Evolutionary conservation across 2,888 invertebrate species (phyloP).

Genomic region (Monoplex corrugatus): DNA sequence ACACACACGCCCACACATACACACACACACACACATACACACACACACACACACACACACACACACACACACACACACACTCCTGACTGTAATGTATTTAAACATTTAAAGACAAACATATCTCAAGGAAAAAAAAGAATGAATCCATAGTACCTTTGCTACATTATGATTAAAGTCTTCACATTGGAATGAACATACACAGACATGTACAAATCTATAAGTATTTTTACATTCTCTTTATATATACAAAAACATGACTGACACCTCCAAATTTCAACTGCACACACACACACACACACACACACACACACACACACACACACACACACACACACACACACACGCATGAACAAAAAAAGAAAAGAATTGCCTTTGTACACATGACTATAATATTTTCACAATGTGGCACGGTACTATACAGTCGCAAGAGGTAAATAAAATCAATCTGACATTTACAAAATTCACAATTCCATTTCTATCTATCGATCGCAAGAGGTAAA

Average conservation of each 20-base stretch:
- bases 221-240: neutral
- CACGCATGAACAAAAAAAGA: neutral
- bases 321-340: neutral
- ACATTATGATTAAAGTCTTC: neutral
- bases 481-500: too few species aligned
- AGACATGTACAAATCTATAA: neutral
- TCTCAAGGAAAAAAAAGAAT: neutral
- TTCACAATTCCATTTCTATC: too few species aligned
- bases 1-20: neutral
- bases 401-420: too few species aligned
- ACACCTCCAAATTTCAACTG: neutral
- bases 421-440: too few species aligned
- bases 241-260: neutral
- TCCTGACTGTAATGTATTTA: neutral
- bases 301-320: neutral
- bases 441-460: too few species aligned
- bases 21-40: slow-evolving; percentile 1
- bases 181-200: neutral
- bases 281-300: neutral
- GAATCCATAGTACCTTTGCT: neutral
- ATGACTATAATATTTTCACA: too few species aligned
- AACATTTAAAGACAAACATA: neutral
- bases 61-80: slow-evolving; percentile 15
- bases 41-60: slow-evolving; percentile 22
- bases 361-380: neutral